These are phyloP conservation scores for Acyrthosiphon pisum DNA, from an alignment of 1,140 invertebrate genomes.

Conservation along the genomic window DNA sequence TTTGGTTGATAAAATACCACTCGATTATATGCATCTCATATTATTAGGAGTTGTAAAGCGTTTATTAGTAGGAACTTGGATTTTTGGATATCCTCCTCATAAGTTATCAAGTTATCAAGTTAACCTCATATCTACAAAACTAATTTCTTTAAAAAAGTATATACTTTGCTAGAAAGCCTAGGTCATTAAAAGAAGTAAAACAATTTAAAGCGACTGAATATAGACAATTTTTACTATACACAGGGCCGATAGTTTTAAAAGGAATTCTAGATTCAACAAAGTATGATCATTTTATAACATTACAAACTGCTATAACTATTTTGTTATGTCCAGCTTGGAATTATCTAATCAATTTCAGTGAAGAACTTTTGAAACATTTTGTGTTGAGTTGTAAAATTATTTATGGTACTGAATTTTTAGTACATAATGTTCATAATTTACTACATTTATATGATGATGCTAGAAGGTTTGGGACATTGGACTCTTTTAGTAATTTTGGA, in stretches of 20 bases:
- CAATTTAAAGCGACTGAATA: background rate
- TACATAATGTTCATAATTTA: no score
- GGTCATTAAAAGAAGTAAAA: background rate
- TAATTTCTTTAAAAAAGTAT: background rate
- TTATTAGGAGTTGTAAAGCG: background rate
- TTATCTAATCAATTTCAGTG: no score
- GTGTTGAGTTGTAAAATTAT: no score
- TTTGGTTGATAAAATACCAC: background rate
- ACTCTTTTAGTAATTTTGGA: no score
- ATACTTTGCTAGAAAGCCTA: background rate
- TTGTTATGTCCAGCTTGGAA: background rate
- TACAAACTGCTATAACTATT: background rate
- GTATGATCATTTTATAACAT: background rate
- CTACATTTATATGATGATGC: no score
- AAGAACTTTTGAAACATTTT: no score
- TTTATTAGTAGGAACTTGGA: background rate
- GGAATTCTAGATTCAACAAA: background rate
- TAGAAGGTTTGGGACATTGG: no score
- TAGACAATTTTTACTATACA: background rate
- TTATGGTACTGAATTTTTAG: no score
- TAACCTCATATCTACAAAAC: background rate
- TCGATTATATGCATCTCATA: background rate
- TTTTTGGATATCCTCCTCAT: background rate
- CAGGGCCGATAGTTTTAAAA: background rate
- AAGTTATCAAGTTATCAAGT: background rate